Evolutionary conservation across 64 coral and sea anemone genomes (phyloP).

Genomic region (Acropora tenuis): DNA sequence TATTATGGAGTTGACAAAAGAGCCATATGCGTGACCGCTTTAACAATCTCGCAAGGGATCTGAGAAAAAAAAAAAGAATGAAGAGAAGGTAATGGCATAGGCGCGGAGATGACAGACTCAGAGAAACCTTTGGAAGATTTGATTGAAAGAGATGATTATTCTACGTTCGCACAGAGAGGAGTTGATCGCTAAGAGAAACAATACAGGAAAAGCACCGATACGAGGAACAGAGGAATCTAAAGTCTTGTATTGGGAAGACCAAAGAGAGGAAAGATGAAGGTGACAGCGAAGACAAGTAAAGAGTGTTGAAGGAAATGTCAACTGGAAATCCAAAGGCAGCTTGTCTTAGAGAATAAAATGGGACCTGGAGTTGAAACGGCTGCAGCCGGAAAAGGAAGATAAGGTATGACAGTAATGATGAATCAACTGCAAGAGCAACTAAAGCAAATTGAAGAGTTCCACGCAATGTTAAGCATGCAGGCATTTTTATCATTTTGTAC

Average conservation of each 20-base stretch:
- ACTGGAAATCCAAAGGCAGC: neutral
- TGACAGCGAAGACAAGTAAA: neutral
- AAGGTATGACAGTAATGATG: neutral
- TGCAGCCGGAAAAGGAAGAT: neutral
- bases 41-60: neutral
- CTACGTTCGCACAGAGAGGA: neutral
- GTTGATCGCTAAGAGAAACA: neutral
- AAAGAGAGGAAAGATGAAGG: neutral
- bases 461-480: no score
- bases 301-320: neutral
- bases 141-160: neutral
- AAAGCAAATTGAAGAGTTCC: no score
- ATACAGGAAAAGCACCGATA: neutral
- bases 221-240: neutral
- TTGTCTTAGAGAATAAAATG: neutral
- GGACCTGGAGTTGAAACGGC: neutral
- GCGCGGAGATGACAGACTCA: neutral
- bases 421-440: neutral
- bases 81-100: neutral
- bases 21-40: conserved; percentile 18
- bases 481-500: no score
- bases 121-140: neutral
- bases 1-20: conserved; percentile 65
- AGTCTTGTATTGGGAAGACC: neutral
- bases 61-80: neutral